Conservation (phyloP, 2,797 vertebrate species). For the Leontocebus nigricollis region DNA sequence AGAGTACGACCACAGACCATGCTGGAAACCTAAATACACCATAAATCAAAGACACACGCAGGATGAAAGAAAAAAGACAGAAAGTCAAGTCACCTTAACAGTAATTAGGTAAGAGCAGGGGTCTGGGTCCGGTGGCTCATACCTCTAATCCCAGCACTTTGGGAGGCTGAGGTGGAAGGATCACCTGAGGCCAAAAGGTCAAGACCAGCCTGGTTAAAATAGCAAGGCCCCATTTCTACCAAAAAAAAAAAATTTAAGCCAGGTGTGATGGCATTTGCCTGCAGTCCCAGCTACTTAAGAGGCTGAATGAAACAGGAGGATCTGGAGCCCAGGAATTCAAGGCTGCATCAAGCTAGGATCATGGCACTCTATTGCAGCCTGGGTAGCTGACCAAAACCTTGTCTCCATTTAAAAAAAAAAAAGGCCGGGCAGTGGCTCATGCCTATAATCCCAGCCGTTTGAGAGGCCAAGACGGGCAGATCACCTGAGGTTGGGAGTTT, state of each 20-base stretch:
- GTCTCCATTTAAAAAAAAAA: not conserved
- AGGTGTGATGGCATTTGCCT: not conserved
- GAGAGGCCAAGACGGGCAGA: not conserved
- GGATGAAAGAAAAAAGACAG: not conserved
- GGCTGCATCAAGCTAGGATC: not conserved
- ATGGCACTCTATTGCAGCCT: not conserved
- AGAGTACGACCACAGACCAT: not conserved
- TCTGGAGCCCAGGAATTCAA: not conserved
- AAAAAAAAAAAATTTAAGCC: not conserved
- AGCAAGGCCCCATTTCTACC: not conserved
- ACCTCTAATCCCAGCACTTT: not conserved
- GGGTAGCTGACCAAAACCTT: not conserved
- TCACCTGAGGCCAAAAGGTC: not conserved
- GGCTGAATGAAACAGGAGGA: not conserved
- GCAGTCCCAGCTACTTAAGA: not conserved
- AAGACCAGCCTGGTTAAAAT: not conserved
- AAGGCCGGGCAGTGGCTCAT: not conserved
- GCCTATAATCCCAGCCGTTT: not conserved
- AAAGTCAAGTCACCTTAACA: not conserved
- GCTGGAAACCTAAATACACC: not conserved
- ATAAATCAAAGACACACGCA: not conserved
- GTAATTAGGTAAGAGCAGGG: not conserved
- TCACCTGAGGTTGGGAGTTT: not conserved
- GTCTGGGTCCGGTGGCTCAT: not conserved
- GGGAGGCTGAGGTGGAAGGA: not conserved